Conservation (phyloP, 2,888 invertebrate genomes). For the Oligia latruncula region DNA sequence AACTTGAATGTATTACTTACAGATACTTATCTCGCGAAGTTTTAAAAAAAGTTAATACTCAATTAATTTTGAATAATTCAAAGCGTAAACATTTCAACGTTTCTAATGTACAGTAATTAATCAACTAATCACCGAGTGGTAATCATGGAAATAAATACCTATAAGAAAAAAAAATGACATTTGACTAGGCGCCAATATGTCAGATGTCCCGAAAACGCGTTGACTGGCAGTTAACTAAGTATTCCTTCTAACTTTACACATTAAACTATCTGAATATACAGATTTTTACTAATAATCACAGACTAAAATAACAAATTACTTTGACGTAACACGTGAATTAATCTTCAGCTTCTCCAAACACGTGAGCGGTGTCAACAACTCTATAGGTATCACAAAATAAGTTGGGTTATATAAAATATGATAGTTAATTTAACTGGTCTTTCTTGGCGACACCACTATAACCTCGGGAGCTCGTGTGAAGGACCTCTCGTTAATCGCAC, state of each 20-base stretch:
- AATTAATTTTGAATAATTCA: conserved; percentile 59
- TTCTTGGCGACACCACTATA: conserved; percentile 66
- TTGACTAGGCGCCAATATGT: conserved; percentile 43
- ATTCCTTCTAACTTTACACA: conserved; percentile 25
- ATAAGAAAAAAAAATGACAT: conserved; percentile 13
- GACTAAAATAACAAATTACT: conserved; percentile 35
- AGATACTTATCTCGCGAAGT: conserved; percentile 41
- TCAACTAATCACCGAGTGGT: conserved; percentile 54
- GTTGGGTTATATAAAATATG: conserved; percentile 77
- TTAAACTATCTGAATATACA: conserved; percentile 19
- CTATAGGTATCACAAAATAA: conserved; percentile 53
- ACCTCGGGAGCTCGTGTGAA: conserved; percentile 66
- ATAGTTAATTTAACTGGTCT: conserved; percentile 78
- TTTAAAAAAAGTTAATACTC: conserved; percentile 44
- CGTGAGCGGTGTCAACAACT: conserved; percentile 73
- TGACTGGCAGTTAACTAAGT: conserved; percentile 46
- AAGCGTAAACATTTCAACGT: conserved; percentile 47
- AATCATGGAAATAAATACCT: conserved; percentile 44
- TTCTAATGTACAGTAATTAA: conserved; percentile 55
- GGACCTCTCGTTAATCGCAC: conserved; percentile 64
- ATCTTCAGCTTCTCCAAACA: conserved; percentile 24
- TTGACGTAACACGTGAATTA: conserved; percentile 38
- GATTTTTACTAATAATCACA: conserved; percentile 30
- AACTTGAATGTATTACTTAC: conserved; percentile 35
- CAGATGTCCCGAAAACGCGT: conserved; percentile 22